Percentiles rank a stretch among this genome's conserved stretches.
Conservation (phyloP, 2,888 invertebrate genomes). For the Leptopilina syphax region DNA sequence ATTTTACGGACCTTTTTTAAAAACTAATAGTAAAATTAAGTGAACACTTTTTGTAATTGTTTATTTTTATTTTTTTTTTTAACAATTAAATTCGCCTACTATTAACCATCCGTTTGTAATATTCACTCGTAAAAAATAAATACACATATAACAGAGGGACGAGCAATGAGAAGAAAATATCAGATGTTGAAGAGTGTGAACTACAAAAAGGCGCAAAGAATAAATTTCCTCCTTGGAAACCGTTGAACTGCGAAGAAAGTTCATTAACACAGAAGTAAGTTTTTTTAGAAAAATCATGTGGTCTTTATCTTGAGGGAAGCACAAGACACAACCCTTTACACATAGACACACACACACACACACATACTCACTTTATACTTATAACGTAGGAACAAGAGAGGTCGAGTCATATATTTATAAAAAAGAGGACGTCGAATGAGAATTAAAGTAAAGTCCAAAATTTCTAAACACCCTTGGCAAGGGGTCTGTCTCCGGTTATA, state of each 20-base stretch:
- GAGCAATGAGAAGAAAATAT: neutral
- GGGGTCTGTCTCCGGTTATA: constrained; percentile 73
- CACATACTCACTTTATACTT: too few relatives aligned
- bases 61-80: too few relatives aligned
- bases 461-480: constrained; percentile 74
- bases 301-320: constrained; percentile 25
- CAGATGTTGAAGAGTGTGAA: neutral
- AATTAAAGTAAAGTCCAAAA: constrained; percentile 64
- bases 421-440: constrained; percentile 48
- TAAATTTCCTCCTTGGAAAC: constrained; percentile 1
- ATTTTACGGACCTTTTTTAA: too few relatives aligned
- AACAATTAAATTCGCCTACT: too few relatives aligned
- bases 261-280: constrained; percentile 16
- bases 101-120: neutral
- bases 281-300: constrained; percentile 49
- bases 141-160: neutral
- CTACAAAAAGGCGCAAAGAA: neutral
- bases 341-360: too few relatives aligned
- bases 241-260: constrained; percentile 9
- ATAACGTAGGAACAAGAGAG: constrained; percentile 36
- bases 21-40: too few relatives aligned
- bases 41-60: too few relatives aligned
- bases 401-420: constrained; percentile 35
- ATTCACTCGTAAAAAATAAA: neutral
- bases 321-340: constrained; percentile 63